Evolutionary conservation across 2,888 invertebrate genomes (phyloP), one percentile per base, ranked within the genome.

Genomic region (Candidula unifasciata): DNA sequence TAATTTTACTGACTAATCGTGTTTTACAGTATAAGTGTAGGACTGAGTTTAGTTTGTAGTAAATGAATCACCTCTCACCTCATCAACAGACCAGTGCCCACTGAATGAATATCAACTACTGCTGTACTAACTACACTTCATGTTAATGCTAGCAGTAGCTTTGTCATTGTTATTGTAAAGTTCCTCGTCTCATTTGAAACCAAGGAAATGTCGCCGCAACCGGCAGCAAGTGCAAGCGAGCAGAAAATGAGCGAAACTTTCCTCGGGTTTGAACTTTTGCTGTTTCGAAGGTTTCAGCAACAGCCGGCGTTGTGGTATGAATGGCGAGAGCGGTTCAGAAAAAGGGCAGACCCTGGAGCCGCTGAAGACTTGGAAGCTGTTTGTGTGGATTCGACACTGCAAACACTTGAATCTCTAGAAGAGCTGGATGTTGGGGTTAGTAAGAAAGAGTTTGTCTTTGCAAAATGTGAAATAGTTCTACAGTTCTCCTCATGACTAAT

Each of bases 251-350:
- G 37, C 10, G 83, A 83, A 73, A 86, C 88, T 57, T 92, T 93
- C 87, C 91, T 92, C 86, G 93, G 93, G 24, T 93, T 93, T 88
- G 93, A 94, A 88, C 89, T 93, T 6, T 88, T 94, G 33, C 86
- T 94, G 24, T 90, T 94, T 78, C 91, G 91, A 85, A 90, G 90
- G 83, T 91, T 93, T 69, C 91, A 92, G 66, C 87, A 88, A 24
- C 90, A 93, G 74, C 91, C 91, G 27, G 89, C 88, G 33, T 88
- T 93, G 76, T 93, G 93, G 92, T 83, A 88, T 57, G 90, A 93
- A 86, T 91, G 93, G 90, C 90, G 89, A 84, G 88, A 88, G 44
- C 88, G 87, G 37, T 83, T 89, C 18, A 35, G 87, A 73, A 82
- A 87, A 79, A 87, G 90, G 88, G 87, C 89, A 79, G 86, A 87